Conservation (phyloP, 1,140 invertebrate species). For the Drosophila erecta region DNA sequence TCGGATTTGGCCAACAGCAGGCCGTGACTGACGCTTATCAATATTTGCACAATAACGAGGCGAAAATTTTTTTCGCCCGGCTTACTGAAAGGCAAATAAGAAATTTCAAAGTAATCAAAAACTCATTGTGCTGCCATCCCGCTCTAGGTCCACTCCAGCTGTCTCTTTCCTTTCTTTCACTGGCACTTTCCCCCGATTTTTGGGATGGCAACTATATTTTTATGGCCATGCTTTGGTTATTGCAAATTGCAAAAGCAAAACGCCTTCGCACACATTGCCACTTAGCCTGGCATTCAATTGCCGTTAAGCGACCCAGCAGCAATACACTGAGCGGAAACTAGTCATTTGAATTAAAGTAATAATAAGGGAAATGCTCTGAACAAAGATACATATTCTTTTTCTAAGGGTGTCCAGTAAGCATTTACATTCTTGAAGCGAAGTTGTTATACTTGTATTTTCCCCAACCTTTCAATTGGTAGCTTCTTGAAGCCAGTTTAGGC, state of each 20-base stretch:
- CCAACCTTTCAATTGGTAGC: no score
- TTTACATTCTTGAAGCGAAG: no score
- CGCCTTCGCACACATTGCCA: constrained; percentile 78
- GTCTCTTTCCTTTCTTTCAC: background rate
- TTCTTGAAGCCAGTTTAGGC: background rate
- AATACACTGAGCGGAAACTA: background rate
- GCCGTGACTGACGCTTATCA: constrained; percentile 68
- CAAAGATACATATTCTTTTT: no score
- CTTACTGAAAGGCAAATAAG: constrained; percentile 76
- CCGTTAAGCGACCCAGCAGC: constrained; percentile 58
- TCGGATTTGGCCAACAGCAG: constrained; percentile 36
- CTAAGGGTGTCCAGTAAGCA: no score
- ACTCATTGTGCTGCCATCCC: constrained; percentile 64
- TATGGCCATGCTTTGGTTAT: constrained; percentile 77
- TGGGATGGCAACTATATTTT: constrained; percentile 74
- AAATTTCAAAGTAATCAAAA: constrained; percentile 83
- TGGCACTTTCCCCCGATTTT: constrained; percentile 5
- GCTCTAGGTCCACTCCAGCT: constrained; percentile 15
- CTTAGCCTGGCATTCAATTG: constrained; percentile 77
- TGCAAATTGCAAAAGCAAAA: constrained; percentile 81
- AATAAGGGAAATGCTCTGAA: background rate
- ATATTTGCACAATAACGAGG: constrained; percentile 76
- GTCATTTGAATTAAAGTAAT: background rate
- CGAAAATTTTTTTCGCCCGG: constrained; percentile 46
- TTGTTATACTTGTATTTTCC: no score